Percentiles rank a stretch among this genome's conserved stretches.
phyloP scores from a whole-genome alignment of 2,797 vertebrate species.

The Pseudochaenichthys georgianus region DNA sequence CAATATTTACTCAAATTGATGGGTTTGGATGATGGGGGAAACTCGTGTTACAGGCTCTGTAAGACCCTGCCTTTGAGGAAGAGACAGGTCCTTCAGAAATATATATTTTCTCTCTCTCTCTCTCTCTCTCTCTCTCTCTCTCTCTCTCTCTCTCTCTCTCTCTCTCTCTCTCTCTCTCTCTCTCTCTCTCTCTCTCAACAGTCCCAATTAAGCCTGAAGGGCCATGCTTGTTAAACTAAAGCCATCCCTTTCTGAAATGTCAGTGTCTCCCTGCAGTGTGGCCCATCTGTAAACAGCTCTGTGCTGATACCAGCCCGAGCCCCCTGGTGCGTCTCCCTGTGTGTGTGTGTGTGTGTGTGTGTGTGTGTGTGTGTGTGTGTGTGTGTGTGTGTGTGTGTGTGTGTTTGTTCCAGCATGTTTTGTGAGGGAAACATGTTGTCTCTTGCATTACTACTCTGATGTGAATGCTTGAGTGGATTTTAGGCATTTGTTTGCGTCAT shows the following conservation, averaged over 20 bases:
- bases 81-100: slow-evolving; percentile 26
- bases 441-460: slow-evolving; percentile 45
- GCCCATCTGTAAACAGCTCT: slow-evolving; percentile 74
- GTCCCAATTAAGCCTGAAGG: slow-evolving; percentile 79
- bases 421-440: slow-evolving; percentile 50
- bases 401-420: slow-evolving; percentile 48
- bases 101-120: not conserved
- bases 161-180: slow-evolving; percentile 28
- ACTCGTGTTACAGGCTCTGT: too few relatives aligned
- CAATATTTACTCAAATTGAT: too few relatives aligned
- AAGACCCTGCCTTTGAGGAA: slow-evolving; percentile 8
- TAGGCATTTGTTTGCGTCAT: slow-evolving; percentile 7
- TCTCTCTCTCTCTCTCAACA: slow-evolving; percentile 46
- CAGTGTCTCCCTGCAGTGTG: slow-evolving; percentile 74
- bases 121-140: slow-evolving; percentile 24
- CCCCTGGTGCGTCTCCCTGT: slow-evolving; percentile 54
- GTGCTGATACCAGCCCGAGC: slow-evolving; percentile 60
- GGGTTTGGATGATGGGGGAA: too few relatives aligned
- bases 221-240: slow-evolving; percentile 78
- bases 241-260: slow-evolving; percentile 80
- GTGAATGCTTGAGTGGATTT: slow-evolving; percentile 34
- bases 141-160: slow-evolving; percentile 27
- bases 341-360: slow-evolving; percentile 39
- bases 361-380: not conserved
- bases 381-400: too few relatives aligned